Base-by-base conservation (phyloP, 2,797 vertebrate species). In the Pangasius macronema region DNA sequence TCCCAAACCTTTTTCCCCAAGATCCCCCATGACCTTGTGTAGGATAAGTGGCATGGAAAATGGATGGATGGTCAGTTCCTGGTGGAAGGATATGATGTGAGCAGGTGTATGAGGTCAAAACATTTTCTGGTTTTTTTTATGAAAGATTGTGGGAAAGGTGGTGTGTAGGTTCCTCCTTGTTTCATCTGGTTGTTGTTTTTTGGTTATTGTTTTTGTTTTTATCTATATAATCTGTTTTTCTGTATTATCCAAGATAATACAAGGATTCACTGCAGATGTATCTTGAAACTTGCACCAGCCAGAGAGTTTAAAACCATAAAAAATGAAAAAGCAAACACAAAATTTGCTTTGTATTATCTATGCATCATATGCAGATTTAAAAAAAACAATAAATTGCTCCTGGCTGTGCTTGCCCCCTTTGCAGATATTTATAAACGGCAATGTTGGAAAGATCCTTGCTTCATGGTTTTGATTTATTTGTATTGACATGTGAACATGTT, bases 391-490 rank as follows among this genome's bases (percentile, higher is more conserved):
- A 46, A 8, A 46, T 42, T 46, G 57, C 57, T n/a, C 24, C 55
- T 42, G 36, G 27, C n/a, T 67, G 11, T 61, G 53, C 22, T 61
- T 39, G 79, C 0, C 9, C 13, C 20, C 13, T 46, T 68, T 51
- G 53, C 1, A 68, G 33, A 18, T 70, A 30, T 39, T 76, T 77
- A 30, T 79, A 9, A 3, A 79, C 55, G 14, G 20, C 59, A 49
- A 46, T 1, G 53, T 36, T 39, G 36, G 30, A 72, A 49, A 75
- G 46, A 51, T 55, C 59, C 46, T 22, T 27, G 61, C 49, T 51
- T 86, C n/a, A 36, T 55, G 20, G 11, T 42, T 84, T 49, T 87
- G 57, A 87, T 76, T 76, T 85, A 83, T 70, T 79, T 55, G 22
- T 18, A 18, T 61, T 39, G 63, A 86, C 18, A n/a, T 55, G 6